These are phyloP conservation scores for Drosophila peninsularis DNA, from an alignment of 2,888 invertebrate genomes.

Conservation along the genomic window DNA sequence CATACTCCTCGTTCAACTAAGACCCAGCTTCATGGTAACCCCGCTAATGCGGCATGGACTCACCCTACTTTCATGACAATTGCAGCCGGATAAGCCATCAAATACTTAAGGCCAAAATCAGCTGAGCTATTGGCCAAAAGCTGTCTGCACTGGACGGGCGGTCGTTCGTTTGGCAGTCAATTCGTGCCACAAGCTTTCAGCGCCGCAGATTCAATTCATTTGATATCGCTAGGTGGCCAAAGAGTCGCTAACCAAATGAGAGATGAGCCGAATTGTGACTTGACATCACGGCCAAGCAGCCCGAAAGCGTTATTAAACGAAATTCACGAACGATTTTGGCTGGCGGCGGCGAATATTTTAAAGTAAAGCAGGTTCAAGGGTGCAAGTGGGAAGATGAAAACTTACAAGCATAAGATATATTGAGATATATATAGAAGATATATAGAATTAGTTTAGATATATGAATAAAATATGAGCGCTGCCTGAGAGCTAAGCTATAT, in stretches of 20 bases:
- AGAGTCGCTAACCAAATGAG: conserved; percentile 32
- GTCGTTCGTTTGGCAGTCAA: conserved; percentile 39
- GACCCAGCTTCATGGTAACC: not conserved
- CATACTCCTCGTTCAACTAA: not conserved
- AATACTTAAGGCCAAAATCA: conserved; percentile 33
- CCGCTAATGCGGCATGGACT: not conserved
- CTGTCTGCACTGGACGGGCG: conserved; percentile 43
- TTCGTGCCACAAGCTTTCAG: conserved; percentile 59
- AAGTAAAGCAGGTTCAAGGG: not conserved
- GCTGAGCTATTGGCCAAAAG: conserved; percentile 28
- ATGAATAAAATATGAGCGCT: too few relatives aligned
- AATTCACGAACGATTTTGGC: conserved; percentile 1
- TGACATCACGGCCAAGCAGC: conserved; percentile 15
- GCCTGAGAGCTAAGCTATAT: too few relatives aligned
- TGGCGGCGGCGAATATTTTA: not conserved
- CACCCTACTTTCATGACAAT: conserved; percentile 16
- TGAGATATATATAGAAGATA: too few relatives aligned
- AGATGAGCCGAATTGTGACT: conserved; percentile 44
- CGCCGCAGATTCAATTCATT: conserved; percentile 44
- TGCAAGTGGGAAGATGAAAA: too few relatives aligned
- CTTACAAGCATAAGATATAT: too few relatives aligned
- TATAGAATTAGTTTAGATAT: too few relatives aligned
- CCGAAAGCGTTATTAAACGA: conserved; percentile 5
- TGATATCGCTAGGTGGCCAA: conserved; percentile 41
- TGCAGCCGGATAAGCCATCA: conserved; percentile 42